Base-by-base conservation (phyloP, 2,797 vertebrate genomes). In the Danio jaintianensis region DNA sequence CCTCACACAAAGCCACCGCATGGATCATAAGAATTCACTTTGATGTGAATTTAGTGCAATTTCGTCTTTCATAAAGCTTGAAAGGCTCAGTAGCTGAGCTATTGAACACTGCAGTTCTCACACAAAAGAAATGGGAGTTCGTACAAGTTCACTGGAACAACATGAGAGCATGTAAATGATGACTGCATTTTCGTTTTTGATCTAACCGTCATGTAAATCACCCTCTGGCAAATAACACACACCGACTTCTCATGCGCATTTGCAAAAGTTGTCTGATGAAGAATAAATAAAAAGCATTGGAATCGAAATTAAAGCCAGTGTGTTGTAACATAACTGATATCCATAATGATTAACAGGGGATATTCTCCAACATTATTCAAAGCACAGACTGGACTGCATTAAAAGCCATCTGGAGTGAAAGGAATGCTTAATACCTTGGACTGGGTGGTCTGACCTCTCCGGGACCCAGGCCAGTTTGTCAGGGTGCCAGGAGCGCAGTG, bases 391-490 rank as follows among this genome's bases (percentile, higher is more conserved):
- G 20, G 12, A 64, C 59, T 20, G 38, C 52, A 84, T 56, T 74
- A 48, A 52, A 50, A 18, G 11, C 63, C 78, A 80, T 66, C 69
- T 80, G 78, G 78, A 80, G 69, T 56, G 40, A 73, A 71, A 42
- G 8, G 22, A 58, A 66, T 72, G 59, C 52, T 45, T 85, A 86
- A 84, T 93, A 95, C 95, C 93, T 64, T 86, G 84, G 79, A 90
- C 69, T 2, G 93, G 94, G 79, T 87, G 90, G 81, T 94, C 91
- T 0, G 92, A 75, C 82, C 88, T 93, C 88, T 95, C 89, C 4
- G 93, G 93, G 66, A 91, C 66, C 94, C 95, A 94, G 59, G 87
- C 82, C 79, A 88, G 3, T 68, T 86, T 93, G 70, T 85, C 83
- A 5, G 83, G 40, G 3, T 85, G 87, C 93, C 94, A 93, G 10